Evolutionary conservation across 2,113 vertebrate species (phyloP), one percentile per base, ranked within the genome.

Genomic region (Fukomys damarensis): DNA sequence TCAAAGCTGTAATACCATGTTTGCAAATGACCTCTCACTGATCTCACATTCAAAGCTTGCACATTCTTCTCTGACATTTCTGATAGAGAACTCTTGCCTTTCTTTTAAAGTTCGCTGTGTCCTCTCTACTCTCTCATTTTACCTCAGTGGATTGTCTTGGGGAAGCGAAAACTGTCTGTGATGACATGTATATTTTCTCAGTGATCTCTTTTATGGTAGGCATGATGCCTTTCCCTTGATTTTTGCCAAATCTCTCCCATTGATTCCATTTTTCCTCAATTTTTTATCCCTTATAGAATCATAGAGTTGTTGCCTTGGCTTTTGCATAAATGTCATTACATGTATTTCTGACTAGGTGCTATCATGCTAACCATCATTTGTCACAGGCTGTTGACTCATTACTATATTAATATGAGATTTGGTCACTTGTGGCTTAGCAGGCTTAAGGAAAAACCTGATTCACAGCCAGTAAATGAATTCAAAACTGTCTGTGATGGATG

Each of bases 341-440:
- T 79, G 58, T 94, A 52, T 84, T 94, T 26, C 65, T 22, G 43
- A 86, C n/a, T 95, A 74, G 70, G 79, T 76, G 93, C 91, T 89
- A 43, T 91, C 81, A 46, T 74, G 65, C 65, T 88, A 79, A 91
- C 85, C 91, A 91, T 88, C 35, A 24, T 82, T 97, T 95, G 74
- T 95, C 81, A 79, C 49, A 61, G 41, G 63, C 56, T 88, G 82
- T 85, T 95, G 85, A 92, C 59, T 92, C 59, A 20, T 91, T 91
- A 92, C 65, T 93, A 3, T 92, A 89, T 96, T 96, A 91, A 86
- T 92, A 52, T 82, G 63, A 82, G 68, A 49, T 61, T 58, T 81
- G 82, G 72, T 86, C 86, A 91, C 91, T 96, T 95, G 90, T 77
- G 76, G 59, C 38, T 96, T 92, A 63, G 5, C n/a, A 94, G 56